Conservation (phyloP, 2,888 invertebrate genomes). For the Melipona bicolor region DNA sequence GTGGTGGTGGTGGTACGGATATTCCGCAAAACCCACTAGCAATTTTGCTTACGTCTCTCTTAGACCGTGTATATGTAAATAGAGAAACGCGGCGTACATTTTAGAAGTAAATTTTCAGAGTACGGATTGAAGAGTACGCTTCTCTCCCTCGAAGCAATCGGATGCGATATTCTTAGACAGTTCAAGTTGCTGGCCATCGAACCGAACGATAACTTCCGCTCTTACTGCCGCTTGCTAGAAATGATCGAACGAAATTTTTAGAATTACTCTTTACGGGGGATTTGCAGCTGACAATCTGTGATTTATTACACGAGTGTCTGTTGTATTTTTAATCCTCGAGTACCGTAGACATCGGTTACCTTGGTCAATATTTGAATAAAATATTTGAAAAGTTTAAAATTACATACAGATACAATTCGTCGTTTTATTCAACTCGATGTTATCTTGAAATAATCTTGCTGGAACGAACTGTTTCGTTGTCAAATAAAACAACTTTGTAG, state of each 20-base stretch:
- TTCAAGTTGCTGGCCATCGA: conserved; percentile 15
- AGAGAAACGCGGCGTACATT: background rate
- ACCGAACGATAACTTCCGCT: background rate
- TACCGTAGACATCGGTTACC: too few relatives aligned
- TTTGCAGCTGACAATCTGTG: background rate
- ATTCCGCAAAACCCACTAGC: conserved; percentile 35
- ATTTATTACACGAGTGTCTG: background rate
- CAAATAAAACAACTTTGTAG: too few relatives aligned
- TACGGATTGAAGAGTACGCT: background rate
- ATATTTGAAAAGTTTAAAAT: too few relatives aligned
- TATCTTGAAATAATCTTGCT: too few relatives aligned
- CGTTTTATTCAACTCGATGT: too few relatives aligned
- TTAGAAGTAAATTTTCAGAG: conserved; percentile 6
- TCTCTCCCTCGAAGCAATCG: conserved; percentile 18
- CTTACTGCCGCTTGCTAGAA: background rate
- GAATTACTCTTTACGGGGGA: background rate
- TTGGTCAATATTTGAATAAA: too few relatives aligned
- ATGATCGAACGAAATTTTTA: background rate
- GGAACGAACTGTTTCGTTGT: too few relatives aligned
- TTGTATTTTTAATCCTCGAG: too few relatives aligned
- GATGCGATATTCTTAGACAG: conserved; percentile 6
- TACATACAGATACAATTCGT: too few relatives aligned
- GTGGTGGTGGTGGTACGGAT: background rate
- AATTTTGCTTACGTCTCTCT: conserved; percentile 42
- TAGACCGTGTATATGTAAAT: conserved; percentile 35